Base-by-base conservation (phyloP, 2,113 vertebrate genomes). In the Acanthochromis polyacanthus region DNA sequence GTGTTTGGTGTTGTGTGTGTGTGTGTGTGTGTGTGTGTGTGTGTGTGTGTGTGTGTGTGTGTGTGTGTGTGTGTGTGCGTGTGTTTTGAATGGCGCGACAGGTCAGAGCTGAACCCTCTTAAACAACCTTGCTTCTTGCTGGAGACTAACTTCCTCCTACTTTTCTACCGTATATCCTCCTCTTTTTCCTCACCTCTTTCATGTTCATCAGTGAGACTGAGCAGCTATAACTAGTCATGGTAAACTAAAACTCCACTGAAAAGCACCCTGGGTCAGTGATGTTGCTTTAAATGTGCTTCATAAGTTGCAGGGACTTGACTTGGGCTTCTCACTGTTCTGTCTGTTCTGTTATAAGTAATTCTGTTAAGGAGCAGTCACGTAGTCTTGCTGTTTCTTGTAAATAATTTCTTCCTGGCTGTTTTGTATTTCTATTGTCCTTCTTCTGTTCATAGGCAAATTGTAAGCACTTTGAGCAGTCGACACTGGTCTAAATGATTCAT, bases 171-270 rank as follows among this genome's bases (percentile, higher is more conserved):
- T 56, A 50, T 45, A 10, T 43, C 19, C 16, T 59, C 40, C 20
- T 62, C 23, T 30, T 56, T 23, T 64, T 75, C 36, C 28, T 63
- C 40, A 56, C 40, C 51, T 46, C 11, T 74, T 71, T 64, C 32
- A 38, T 68, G 20, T 81, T 66, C 50, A 74, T 74, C 46, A 51
- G 57, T 77, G 48, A 65, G n/a, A 70, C 23, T 73, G 62, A 73
- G 45, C 53, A 52, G 20, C 36, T 79, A 20, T 58, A 52, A 45
- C n/a, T 64, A 38, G 19, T 62, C 8, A 69, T 60, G 52, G 62
- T 16, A 50, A 19, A 4, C 17, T 48, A 51, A 80, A 63, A 55
- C 11, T 36, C 9, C 7, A 36, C 32, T 36, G 32, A 36, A 36
- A 36, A 36, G 32, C 32, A 36, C 32, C 7, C 7, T 36, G 32